phyloP scores from a whole-genome alignment of 2,888 invertebrate species.

The Doris montereyensis region DNA sequence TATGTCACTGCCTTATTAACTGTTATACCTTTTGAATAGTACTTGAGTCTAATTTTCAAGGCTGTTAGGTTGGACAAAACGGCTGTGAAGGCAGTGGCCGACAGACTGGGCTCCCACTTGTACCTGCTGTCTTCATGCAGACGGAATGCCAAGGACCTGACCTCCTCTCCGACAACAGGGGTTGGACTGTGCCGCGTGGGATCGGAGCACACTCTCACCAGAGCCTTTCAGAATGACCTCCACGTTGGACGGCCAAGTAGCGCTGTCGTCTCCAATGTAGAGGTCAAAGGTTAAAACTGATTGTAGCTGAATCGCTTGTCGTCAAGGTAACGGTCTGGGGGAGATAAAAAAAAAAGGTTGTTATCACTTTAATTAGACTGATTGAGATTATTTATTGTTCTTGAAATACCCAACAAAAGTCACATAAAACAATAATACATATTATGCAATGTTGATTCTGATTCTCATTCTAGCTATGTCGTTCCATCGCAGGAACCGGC shows the following conservation, averaged over 20 bases:
- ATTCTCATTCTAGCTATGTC: too few species aligned
- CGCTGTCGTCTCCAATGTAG: constrained; percentile 82
- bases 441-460: too few species aligned
- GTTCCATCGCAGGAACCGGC: too few species aligned
- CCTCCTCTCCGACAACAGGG: constrained; percentile 79
- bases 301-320: constrained; percentile 86
- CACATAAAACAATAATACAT: too few species aligned
- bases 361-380: too few species aligned
- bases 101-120: constrained; percentile 93
- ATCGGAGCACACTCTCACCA: constrained; percentile 83
- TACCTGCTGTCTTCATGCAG: constrained; percentile 93
- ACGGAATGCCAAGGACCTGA: constrained; percentile 82
- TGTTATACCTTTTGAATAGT: constrained; percentile 82
- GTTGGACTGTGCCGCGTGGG: constrained; percentile 94
- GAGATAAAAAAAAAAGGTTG: constrained; percentile 52
- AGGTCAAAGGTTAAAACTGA: constrained; percentile 92
- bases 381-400: too few species aligned
- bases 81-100: constrained; percentile 90
- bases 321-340: constrained; percentile 80
- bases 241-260: constrained; percentile 84
- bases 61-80: constrained; percentile 94
- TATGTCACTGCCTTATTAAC: background rate
- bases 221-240: constrained; percentile 94
- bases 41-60: constrained; percentile 94
- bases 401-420: too few species aligned